These are phyloP conservation scores for Halocynthia roretzi DNA, from an alignment of 23 tunicate genomes.

Conservation along the genomic window DNA sequence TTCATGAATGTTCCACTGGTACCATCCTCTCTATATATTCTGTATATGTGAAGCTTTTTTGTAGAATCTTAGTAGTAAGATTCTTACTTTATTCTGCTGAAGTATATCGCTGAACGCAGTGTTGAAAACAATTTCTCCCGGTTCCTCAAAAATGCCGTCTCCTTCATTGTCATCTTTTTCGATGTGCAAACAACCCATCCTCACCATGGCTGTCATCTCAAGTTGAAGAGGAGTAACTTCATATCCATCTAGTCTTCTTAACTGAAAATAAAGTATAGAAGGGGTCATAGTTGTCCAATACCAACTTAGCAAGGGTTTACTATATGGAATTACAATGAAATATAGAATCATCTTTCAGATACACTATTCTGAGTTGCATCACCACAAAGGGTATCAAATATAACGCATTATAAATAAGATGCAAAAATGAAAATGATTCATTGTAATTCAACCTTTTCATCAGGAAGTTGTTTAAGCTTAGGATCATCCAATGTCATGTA, in stretches of 20 bases:
- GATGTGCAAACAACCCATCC: constrained; percentile 37
- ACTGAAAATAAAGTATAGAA: background rate
- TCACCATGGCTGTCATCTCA: constrained; percentile 61
- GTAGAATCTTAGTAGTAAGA: too few relatives aligned
- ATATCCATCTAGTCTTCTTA: constrained; percentile 45
- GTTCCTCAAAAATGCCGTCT: constrained; percentile 26
- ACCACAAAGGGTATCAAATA: too few relatives aligned
- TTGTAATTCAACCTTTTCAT: background rate
- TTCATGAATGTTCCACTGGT: constrained; percentile 1
- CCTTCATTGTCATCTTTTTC: constrained; percentile 44
- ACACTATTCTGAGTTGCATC: too few relatives aligned
- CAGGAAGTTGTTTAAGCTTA: background rate
- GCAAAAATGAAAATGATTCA: too few relatives aligned
- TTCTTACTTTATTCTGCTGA: constrained; percentile 9
- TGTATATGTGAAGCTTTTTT: too few relatives aligned
- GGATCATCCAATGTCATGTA: constrained; percentile 44
- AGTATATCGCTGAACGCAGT: constrained; percentile 44
- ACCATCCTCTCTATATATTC: background rate
- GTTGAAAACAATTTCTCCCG: constrained; percentile 25
- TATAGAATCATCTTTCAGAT: too few relatives aligned
- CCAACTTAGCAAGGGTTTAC: too few relatives aligned
- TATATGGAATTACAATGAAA: too few relatives aligned
- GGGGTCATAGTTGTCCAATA: background rate
- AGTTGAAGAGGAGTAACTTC: constrained; percentile 45
- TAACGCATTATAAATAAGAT: too few relatives aligned